phyloP scores from a whole-genome alignment of 2,888 invertebrate species.

The Aphidius colemani region DNA sequence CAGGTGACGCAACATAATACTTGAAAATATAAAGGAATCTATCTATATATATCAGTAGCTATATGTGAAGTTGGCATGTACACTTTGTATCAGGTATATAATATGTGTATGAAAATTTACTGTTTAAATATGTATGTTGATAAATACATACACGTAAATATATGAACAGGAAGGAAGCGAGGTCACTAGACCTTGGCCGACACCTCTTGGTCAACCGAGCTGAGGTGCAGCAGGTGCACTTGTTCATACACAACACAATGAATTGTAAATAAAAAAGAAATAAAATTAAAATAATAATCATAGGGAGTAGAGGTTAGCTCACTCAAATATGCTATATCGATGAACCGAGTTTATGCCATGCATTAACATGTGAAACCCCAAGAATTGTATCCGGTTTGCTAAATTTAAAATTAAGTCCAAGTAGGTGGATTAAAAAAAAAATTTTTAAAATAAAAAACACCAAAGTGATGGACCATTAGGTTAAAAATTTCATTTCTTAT shows the following conservation, averaged over 20 bases:
- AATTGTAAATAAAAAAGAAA: neutral
- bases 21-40: conserved; percentile 11
- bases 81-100: too few species aligned
- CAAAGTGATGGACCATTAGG: too few species aligned
- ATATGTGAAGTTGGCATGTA: neutral
- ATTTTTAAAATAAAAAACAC: too few species aligned
- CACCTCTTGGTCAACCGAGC: conserved; percentile 30
- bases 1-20: conserved; percentile 42
- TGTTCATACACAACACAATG: neutral
- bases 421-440: too few species aligned
- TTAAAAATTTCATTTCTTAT: too few species aligned
- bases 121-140: conserved; percentile 9
- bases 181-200: conserved; percentile 52
- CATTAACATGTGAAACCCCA: conserved; percentile 13
- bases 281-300: conserved; percentile 3
- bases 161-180: conserved; percentile 49
- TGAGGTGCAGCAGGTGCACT: conserved; percentile 38
- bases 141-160: conserved; percentile 6
- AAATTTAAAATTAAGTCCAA: neutral
- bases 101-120: neutral
- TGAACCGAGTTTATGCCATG: conserved; percentile 2
- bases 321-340: too few species aligned
- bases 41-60: neutral
- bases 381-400: conserved; percentile 14
- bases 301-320: neutral